Evolutionary conservation across 2,888 invertebrate genomes (phyloP), one percentile per base, ranked within the genome.

Genomic region (Aphidoletes aphidimyza): DNA sequence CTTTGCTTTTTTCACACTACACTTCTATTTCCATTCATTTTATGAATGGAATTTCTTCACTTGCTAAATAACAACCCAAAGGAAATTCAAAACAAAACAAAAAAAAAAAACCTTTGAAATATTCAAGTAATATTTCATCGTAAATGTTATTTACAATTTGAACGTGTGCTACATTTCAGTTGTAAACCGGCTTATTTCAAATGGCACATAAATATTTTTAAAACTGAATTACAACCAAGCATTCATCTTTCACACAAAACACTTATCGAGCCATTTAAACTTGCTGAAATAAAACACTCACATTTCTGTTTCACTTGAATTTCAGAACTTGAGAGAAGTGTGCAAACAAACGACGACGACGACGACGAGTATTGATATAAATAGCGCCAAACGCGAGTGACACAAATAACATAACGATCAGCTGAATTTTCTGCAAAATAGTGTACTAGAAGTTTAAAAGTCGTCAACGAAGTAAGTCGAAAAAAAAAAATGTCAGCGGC

Each of bases 401-500:
- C 69, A 69, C 69, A 69, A 69, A 30, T 69, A 30, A 5, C 26
- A 69, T 30, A 8, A 54, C 69, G 17, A 69, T 69, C 69, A 69
- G 69, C 69, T 69, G 69, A 30, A 69, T 22, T 54, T 17, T 11
- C 11, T 39, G n/a, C n/a, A 39, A 39, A 39, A 17, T 17, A 54
- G 26, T 34, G n/a, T n/a, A n/a, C n/a, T n/a, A n/a, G n/a, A n/a
- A n/a, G n/a, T n/a, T n/a, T n/a, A n/a, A n/a, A 6, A 6, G 2
- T 30, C 69, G 17, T 30, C n/a, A 42, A 9, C 42, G 14, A 14
- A 6, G 14, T 69, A 69, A 14, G 14, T 14, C 42, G 6, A 42
- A 6, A 42, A 6, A 9, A 42, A 42, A 42, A 84, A 47, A 84
- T 85, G 49, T 84, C 86, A 83, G 19, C 81, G 37, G 11, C 81